Conservation (phyloP, 2,888 invertebrate species). For the Philhelius pedissequus region DNA sequence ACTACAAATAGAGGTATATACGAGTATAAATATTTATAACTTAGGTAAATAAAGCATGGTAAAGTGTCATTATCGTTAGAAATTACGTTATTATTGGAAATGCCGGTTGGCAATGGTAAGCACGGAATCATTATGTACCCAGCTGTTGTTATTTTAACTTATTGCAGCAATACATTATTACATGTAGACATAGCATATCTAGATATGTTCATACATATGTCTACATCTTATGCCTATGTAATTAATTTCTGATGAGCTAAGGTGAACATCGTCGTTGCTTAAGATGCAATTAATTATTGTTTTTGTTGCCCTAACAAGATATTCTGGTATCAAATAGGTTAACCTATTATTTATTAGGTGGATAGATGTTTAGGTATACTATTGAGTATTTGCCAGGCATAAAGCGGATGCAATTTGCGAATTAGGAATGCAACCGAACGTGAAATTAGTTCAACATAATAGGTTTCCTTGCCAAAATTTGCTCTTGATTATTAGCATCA, state of each 20-base stretch:
- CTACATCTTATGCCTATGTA: neutral
- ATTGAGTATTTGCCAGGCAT: conserved; percentile 7
- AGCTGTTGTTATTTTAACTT: neutral
- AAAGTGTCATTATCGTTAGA: conserved; percentile 35
- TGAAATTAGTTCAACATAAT: conserved; percentile 14
- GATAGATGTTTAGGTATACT: neutral
- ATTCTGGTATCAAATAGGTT: neutral
- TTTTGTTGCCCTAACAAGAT: neutral
- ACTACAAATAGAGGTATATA: neutral
- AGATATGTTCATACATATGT: neutral
- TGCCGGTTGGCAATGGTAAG: neutral
- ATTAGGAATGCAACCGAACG: conserved; percentile 11
- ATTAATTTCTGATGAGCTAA: neutral
- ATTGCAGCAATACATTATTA: neutral
- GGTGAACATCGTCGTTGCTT: neutral
- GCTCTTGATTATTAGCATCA: neutral
- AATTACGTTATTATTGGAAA: conserved; percentile 27
- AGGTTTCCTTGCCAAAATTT: neutral
- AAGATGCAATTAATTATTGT: conserved; percentile 24
- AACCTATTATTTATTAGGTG: conserved; percentile 4
- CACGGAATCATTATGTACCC: neutral
- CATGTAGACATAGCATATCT: neutral
- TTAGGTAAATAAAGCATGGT: neutral
- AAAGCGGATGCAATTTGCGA: neutral
- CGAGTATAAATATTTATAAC: neutral